Conservation (phyloP, 2,113 vertebrate species). For the Mungos mungo region DNA sequence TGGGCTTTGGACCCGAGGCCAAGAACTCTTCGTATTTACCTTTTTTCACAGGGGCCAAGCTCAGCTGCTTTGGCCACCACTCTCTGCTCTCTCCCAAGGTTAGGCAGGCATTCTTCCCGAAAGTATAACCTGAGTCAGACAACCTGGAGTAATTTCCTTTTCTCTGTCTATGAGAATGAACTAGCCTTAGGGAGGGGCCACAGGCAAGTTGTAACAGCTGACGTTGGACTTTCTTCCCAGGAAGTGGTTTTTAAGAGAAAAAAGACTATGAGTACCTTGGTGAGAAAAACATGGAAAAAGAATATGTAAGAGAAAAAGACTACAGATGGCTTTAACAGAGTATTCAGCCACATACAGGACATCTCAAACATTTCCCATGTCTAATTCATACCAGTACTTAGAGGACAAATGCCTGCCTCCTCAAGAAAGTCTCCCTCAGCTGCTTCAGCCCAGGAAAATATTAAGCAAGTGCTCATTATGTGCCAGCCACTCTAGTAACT, state of each 20-base stretch:
- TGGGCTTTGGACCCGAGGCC: not conserved
- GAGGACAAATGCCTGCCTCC: not conserved
- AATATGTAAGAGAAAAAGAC: not conserved
- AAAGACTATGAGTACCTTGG: not conserved
- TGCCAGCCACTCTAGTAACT: not conserved
- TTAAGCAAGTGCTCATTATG: not conserved
- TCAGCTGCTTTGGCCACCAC: not conserved
- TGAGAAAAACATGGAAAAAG: conserved; percentile 24
- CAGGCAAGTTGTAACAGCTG: conserved; percentile 56
- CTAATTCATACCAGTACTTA: not conserved
- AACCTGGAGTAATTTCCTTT: conserved; percentile 51
- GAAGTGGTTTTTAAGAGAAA: conserved; percentile 60
- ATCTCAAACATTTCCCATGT: not conserved
- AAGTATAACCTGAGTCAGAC: conserved; percentile 14
- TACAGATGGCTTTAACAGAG: not conserved
- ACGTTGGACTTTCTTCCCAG: conserved; percentile 67
- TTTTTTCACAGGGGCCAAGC: not conserved
- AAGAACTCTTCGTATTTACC: not conserved
- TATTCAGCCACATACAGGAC: not conserved
- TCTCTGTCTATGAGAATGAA: conserved; percentile 36
- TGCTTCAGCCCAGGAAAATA: not conserved
- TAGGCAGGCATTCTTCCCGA: not conserved
- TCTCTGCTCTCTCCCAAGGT: not conserved
- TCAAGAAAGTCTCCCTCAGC: not conserved
- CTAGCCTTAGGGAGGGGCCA: conserved; percentile 39